phyloP scores from a whole-genome alignment of 2,797 vertebrate genomes.

The Falco biarmicus region DNA sequence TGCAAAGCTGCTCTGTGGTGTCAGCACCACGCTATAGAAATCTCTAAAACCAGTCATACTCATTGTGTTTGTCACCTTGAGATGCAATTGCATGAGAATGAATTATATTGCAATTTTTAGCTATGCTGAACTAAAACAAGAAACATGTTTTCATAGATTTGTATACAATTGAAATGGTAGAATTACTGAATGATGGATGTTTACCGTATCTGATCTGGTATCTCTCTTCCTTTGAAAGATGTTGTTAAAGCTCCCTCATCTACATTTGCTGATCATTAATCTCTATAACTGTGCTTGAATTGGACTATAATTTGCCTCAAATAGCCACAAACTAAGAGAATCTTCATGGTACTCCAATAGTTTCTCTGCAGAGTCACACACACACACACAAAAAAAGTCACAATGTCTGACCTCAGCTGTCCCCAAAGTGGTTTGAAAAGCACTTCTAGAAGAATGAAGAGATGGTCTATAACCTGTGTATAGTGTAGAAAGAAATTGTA shows the following conservation, averaged over 20 bases:
- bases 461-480: not conserved
- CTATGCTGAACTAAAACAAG: not conserved
- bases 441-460: not conserved
- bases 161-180: not conserved
- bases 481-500: not conserved
- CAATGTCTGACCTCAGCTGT: not conserved
- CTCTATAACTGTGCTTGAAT: not conserved
- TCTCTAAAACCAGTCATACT: not conserved
- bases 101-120: not conserved
- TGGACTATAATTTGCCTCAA: not conserved
- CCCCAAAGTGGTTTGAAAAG: not conserved
- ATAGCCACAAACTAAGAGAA: not conserved
- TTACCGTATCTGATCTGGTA: not conserved
- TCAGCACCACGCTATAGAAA: not conserved
- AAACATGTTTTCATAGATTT: not conserved
- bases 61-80: not conserved
- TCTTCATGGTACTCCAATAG: not conserved
- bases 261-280: not conserved
- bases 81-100: not conserved
- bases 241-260: not conserved
- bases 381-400: not conserved
- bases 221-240: not conserved
- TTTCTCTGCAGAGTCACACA: not conserved
- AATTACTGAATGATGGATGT: not conserved
- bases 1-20: not conserved